phyloP scores from a whole-genome alignment of 2,797 vertebrate genomes.

The Danio choprae region DNA sequence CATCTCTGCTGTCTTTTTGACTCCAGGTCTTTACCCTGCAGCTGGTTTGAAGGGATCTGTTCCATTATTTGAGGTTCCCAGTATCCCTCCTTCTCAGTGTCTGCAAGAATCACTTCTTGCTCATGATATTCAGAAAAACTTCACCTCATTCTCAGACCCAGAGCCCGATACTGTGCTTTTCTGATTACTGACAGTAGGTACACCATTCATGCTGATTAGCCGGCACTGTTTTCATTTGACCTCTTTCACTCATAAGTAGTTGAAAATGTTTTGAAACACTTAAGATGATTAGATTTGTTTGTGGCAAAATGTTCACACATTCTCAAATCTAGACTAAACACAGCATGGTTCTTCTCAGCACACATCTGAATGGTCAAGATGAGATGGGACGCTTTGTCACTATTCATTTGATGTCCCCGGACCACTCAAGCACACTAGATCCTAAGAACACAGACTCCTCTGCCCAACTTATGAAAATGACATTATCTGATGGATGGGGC shows the following conservation, averaged over 20 bases:
- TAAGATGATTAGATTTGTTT: conserved; percentile 9
- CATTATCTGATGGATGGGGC: conserved; percentile 28
- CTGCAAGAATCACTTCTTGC: conserved; percentile 63
- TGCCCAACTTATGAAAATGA: conserved; percentile 26
- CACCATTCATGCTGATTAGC: not conserved
- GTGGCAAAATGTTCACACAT: not conserved
- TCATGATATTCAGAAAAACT: conserved; percentile 63
- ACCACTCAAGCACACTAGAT: conserved; percentile 9
- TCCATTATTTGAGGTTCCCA: conserved; percentile 59
- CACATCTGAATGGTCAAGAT: conserved; percentile 1
- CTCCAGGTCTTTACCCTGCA: conserved; percentile 63
- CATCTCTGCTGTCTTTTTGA: conserved; percentile 33
- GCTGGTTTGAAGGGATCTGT: conserved; percentile 63
- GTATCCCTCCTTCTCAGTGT: conserved; percentile 63
- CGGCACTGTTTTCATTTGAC: not conserved
- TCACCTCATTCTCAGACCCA: conserved; percentile 66
- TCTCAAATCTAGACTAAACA: not conserved
- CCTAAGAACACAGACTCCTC: conserved; percentile 12
- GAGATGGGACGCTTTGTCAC: not conserved
- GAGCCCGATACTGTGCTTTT: conserved; percentile 78
- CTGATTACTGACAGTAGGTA: conserved; percentile 66
- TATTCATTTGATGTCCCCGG: conserved; percentile 12
- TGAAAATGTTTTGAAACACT: not conserved
- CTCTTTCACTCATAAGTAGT: not conserved
- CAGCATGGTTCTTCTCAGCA: not conserved